Conservation (phyloP, 2,113 vertebrate species). For the Speoplatyrhinus poulsoni region DNA sequence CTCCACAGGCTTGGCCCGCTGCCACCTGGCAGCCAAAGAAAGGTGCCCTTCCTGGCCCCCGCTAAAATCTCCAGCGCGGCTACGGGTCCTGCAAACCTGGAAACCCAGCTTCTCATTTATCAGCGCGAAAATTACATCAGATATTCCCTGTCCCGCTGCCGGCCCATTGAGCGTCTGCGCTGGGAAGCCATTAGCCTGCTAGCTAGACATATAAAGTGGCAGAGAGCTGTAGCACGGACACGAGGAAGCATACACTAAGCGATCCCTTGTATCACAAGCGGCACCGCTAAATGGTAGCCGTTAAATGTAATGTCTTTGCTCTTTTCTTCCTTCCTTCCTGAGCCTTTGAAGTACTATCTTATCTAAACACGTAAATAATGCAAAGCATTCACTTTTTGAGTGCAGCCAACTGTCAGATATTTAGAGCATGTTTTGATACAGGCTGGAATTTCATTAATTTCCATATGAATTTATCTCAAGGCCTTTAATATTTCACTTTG, state of each 20-base stretch:
- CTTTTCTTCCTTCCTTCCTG: constrained; percentile 47
- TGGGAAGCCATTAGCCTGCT: constrained; percentile 63
- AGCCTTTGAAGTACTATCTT: constrained; percentile 66
- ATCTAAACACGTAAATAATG: constrained; percentile 72
- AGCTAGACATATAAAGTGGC: constrained; percentile 73
- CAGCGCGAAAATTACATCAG: constrained; percentile 76
- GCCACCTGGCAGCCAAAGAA: constrained; percentile 83
- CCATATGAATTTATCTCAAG: constrained; percentile 57
- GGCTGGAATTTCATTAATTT: constrained; percentile 68
- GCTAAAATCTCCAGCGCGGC: constrained; percentile 69
- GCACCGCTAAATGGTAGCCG: constrained; percentile 57
- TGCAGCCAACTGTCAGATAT: constrained; percentile 57
- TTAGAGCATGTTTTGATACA: constrained; percentile 66
- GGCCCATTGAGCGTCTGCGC: constrained; percentile 61
- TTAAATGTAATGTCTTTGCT: constrained; percentile 69
- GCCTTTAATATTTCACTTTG: constrained; percentile 62
- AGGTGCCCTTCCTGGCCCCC: constrained; percentile 80
- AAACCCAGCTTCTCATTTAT: constrained; percentile 80
- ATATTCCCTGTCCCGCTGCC: constrained; percentile 69
- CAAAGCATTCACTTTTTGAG: constrained; percentile 66
- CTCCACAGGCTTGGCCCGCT: constrained; percentile 70
- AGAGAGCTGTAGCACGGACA: constrained; percentile 60
- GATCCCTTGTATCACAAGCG: constrained; percentile 48
- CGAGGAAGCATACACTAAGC: constrained; percentile 69
- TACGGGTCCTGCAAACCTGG: constrained; percentile 74